phyloP scores from a whole-genome alignment of 1,140 invertebrate genomes.

The Drosophila athabasca region DNA sequence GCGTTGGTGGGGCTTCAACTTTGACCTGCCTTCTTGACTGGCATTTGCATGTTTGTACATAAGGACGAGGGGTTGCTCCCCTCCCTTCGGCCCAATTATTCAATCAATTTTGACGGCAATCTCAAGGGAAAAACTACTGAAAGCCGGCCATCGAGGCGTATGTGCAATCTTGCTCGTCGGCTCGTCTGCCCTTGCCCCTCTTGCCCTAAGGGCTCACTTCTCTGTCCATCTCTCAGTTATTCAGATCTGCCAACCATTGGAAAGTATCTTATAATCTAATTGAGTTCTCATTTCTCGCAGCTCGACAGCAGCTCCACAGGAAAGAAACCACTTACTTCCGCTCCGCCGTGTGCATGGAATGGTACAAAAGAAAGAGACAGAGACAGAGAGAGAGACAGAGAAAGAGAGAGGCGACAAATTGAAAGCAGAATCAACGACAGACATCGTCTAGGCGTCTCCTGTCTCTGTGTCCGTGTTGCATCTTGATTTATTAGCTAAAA shows the following conservation, averaged over 20 bases:
- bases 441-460: slow-evolving; percentile 11
- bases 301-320: not conserved
- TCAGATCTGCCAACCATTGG: not conserved
- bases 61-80: slow-evolving; percentile 6
- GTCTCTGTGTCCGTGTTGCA: slow-evolving; percentile 11
- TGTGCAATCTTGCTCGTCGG: slow-evolving; percentile 15
- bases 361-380: not conserved
- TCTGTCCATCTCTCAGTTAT: not conserved
- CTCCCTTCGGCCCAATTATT: slow-evolving; percentile 25
- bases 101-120: slow-evolving; percentile 42
- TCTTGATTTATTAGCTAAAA: slow-evolving; percentile 41
- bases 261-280: slow-evolving; percentile 26
- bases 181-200: too few species aligned
- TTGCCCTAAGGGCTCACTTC: too few species aligned
- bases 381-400: slow-evolving; percentile 4
- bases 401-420: slow-evolving; percentile 41
- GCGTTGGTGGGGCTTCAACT: slow-evolving; percentile 45
- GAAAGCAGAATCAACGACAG: slow-evolving; percentile 52
- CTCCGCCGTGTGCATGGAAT: slow-evolving; percentile 36
- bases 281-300: slow-evolving; percentile 28
- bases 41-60: slow-evolving; percentile 30
- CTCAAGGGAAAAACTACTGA: slow-evolving; percentile 29
- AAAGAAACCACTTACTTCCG: slow-evolving; percentile 52
- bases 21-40: slow-evolving; percentile 30
- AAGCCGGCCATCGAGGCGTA: slow-evolving; percentile 29